Percentiles rank a stretch among this genome's conserved stretches.
Evolutionary conservation across 2,113 vertebrate species (phyloP).

Genomic region (Pelecanus crispus): DNA sequence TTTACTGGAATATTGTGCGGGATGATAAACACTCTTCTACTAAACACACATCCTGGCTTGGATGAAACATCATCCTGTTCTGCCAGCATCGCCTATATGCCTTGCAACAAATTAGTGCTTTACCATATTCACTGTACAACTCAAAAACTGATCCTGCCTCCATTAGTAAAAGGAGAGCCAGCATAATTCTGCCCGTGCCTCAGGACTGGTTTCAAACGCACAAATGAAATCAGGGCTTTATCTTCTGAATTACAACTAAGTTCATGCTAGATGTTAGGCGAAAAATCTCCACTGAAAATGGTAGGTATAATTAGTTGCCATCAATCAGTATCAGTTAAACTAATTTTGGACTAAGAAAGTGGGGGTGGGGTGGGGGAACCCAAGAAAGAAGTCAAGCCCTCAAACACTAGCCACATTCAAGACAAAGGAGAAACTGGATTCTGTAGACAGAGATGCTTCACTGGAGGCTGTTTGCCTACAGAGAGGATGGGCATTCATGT

Average conservation of each 20-base stretch:
- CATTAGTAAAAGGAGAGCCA: background rate
- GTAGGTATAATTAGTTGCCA: background rate
- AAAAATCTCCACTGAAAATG: background rate
- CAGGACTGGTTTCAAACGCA: background rate
- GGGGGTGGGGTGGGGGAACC: background rate
- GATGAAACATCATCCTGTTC: background rate
- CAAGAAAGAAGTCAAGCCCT: background rate
- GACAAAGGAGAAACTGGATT: background rate
- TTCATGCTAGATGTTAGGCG: background rate
- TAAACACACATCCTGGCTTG: background rate
- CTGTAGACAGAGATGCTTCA: background rate
- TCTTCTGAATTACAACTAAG: background rate
- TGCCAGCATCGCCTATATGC: background rate
- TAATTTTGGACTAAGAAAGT: background rate
- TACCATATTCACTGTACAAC: background rate
- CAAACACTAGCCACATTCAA: background rate
- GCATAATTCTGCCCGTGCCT: background rate
- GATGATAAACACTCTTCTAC: background rate
- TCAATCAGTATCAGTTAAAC: background rate
- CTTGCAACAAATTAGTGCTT: background rate
- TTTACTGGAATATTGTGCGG: background rate
- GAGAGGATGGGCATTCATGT: background rate
- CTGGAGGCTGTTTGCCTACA: background rate
- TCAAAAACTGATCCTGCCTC: background rate
- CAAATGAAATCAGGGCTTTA: background rate